Percentiles rank a stretch among this genome's conserved stretches.
phyloP scores from a whole-genome alignment of 2,113 vertebrate species.

The Noctilio leporinus region DNA sequence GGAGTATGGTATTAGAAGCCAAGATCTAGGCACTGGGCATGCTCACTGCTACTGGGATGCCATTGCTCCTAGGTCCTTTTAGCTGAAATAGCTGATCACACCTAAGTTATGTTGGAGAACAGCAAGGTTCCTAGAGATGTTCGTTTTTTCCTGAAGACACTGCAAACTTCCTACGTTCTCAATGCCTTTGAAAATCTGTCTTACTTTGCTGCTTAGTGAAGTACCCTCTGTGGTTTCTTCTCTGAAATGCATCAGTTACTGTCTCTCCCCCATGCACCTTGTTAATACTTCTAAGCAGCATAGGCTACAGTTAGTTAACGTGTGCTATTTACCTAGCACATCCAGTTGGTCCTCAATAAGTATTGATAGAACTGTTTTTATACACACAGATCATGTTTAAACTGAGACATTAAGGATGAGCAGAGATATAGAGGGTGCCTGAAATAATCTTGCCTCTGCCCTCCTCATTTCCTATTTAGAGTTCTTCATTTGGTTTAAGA shows the following conservation, averaged over 20 bases:
- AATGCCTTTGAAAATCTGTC: neutral
- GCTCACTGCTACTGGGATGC: neutral
- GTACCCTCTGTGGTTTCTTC: neutral
- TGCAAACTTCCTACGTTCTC: neutral
- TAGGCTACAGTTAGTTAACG: neutral
- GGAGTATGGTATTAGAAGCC: neutral
- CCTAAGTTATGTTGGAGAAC: neutral
- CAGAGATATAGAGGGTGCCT: neutral
- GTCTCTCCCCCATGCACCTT: neutral
- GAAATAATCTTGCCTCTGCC: neutral
- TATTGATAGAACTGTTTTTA: neutral
- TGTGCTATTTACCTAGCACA: neutral
- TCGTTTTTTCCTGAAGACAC: neutral
- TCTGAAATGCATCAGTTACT: neutral
- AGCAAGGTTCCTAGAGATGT: neutral
- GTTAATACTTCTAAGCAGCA: neutral
- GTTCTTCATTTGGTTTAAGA: neutral
- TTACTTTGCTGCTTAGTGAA: neutral
- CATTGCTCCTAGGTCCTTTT: neutral
- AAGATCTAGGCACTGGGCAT: neutral
- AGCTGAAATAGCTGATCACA: neutral
- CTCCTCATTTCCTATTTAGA: neutral
- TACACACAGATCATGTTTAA: neutral
- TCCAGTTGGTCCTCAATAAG: neutral
- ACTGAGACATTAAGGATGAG: neutral